Percentiles rank a stretch among this genome's conserved stretches.
These are phyloP conservation scores for Drosophila pectinifera DNA, from an alignment of 1,140 invertebrate genomes.

Conservation along the genomic window DNA sequence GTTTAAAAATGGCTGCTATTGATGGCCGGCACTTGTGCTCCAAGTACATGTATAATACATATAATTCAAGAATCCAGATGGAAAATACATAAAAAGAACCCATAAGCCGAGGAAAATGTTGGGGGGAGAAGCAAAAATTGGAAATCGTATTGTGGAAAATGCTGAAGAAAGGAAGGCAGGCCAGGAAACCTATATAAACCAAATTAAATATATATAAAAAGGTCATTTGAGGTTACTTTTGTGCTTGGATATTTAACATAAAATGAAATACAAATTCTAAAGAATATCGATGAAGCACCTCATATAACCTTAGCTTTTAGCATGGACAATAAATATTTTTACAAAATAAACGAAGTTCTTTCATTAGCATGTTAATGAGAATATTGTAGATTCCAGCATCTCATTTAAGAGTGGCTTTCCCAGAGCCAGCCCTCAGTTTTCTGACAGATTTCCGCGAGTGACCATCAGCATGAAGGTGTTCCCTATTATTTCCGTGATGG, in stretches of 20 bases:
- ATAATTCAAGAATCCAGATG: not conserved
- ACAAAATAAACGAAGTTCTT: not conserved
- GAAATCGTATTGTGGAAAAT: not conserved
- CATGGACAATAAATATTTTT: not conserved
- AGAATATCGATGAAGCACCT: not conserved
- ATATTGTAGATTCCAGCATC: not conserved
- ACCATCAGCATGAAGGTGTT: not conserved
- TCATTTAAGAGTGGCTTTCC: not conserved
- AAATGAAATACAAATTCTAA: not conserved
- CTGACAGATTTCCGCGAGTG: not conserved
- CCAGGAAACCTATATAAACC: not conserved
- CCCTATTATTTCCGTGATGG: not conserved
- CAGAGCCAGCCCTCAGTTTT: not conserved
- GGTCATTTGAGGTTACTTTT: not conserved
- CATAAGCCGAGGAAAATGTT: not conserved
- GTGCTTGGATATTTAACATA: no score
- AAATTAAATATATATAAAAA: no score
- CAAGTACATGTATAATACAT: not conserved
- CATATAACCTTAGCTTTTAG: not conserved
- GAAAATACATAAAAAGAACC: not conserved
- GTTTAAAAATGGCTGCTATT: conserved; percentile 13
- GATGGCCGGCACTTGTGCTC: conserved; percentile 1
- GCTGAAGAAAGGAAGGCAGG: not conserved
- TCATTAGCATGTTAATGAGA: not conserved
- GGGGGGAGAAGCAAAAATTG: not conserved